phyloP scores from a whole-genome alignment of 2,888 invertebrate genomes.

The Colostygia pectinataria region DNA sequence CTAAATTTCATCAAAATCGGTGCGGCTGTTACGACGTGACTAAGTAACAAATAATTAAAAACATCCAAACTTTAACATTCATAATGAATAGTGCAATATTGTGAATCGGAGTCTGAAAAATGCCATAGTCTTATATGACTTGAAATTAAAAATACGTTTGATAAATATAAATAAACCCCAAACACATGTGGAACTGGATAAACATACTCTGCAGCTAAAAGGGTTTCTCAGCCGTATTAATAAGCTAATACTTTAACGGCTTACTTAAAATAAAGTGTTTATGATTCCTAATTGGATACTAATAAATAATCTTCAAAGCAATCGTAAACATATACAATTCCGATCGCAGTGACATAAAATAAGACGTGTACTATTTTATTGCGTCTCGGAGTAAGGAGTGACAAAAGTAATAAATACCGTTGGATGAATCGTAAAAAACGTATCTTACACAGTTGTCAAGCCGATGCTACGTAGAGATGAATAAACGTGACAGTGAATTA shows the following conservation, averaged over 20 bases:
- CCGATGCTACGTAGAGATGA: conserved; percentile 44
- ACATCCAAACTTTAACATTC: too few species aligned
- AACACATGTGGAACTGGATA: not conserved
- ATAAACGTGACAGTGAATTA: conserved; percentile 69
- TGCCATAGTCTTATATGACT: too few species aligned
- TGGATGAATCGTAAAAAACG: conserved; percentile 67
- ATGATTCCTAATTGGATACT: conserved; percentile 40
- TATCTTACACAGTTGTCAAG: conserved; percentile 65
- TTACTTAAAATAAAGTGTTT: conserved; percentile 43
- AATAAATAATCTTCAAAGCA: conserved; percentile 54
- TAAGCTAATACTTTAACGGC: conserved; percentile 30
- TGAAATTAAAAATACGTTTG: too few species aligned
- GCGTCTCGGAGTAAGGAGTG: conserved; percentile 55
- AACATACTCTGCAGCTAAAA: conserved; percentile 19
- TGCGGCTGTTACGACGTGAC: too few species aligned
- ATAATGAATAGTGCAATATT: too few species aligned
- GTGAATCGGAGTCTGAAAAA: too few species aligned
- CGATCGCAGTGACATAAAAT: conserved; percentile 50
- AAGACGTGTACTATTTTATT: conserved; percentile 60
- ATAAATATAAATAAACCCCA: not conserved
- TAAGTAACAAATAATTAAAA: too few species aligned
- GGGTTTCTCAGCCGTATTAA: conserved; percentile 31
- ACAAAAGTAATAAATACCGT: conserved; percentile 70
- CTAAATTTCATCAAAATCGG: too few species aligned
- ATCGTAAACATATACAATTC: conserved; percentile 52